Evolutionary conservation across 2,113 vertebrate species (phyloP).

Genomic region (Megaceryle torquata): DNA sequence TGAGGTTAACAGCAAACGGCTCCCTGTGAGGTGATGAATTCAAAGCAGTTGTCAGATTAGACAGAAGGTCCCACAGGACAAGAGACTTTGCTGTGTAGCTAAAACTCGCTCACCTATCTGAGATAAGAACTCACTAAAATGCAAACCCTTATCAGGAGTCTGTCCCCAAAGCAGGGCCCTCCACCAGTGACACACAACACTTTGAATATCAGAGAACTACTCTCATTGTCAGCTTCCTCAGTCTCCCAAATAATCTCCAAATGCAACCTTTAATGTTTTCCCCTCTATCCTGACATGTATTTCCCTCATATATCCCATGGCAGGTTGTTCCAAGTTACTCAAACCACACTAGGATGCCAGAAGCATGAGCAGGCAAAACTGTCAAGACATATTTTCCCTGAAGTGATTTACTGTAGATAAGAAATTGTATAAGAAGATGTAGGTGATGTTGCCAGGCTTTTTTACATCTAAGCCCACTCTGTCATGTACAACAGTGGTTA

Average conservation of each 20-base stretch:
- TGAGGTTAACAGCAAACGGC: not conserved
- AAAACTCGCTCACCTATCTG: not conserved
- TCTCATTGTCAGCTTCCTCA: not conserved
- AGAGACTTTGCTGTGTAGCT: not conserved
- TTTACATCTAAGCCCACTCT: not conserved
- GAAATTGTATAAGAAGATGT: not conserved
- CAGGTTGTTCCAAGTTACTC: not conserved
- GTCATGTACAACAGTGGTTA: not conserved
- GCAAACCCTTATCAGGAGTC: constrained; percentile 31
- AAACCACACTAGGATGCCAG: not conserved
- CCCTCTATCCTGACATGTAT: not conserved
- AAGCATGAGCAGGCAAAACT: not conserved
- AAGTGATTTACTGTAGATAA: not conserved
- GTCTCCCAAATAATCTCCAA: not conserved
- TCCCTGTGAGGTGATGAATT: not conserved
- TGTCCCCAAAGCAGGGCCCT: not conserved
- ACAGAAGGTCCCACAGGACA: not conserved
- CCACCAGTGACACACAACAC: not conserved
- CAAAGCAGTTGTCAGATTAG: constrained; percentile 33
- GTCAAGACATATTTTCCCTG: not conserved
- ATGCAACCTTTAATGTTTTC: not conserved
- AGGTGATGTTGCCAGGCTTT: not conserved
- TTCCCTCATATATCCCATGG: not conserved
- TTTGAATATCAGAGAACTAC: not conserved
- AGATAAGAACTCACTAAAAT: constrained; percentile 39